These are phyloP conservation scores for Heliconius melpomene DNA, from an alignment of 1,140 invertebrate species.

Conservation along the genomic window DNA sequence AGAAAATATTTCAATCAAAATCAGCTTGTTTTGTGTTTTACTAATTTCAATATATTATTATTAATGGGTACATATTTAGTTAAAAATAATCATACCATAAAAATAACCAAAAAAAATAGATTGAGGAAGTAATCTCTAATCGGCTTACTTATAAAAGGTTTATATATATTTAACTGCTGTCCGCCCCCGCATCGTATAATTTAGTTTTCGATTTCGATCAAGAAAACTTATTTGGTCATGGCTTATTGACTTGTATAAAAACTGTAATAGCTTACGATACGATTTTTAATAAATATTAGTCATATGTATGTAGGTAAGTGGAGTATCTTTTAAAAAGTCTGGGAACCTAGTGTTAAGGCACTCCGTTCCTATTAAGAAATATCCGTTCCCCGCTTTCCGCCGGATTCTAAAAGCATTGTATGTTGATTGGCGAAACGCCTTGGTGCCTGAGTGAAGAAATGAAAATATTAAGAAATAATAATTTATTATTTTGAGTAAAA, in stretches of 20 bases:
- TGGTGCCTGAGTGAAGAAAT: no score
- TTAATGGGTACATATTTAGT: no score
- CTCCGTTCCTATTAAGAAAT: not conserved
- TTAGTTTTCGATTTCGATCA: slow-evolving; percentile 7
- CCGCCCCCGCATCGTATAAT: not conserved
- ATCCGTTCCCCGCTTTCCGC: not conserved
- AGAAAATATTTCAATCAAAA: no score
- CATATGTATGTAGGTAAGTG: no score
- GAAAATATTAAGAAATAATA: no score
- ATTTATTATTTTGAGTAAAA: no score
- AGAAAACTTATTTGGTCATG: not conserved
- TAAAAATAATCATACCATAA: no score
- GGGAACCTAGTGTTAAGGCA: not conserved
- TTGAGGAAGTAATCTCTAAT: not conserved
- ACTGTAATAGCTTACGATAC: not conserved
- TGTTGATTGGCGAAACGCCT: no score
- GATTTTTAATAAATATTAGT: no score
- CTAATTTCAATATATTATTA: no score
- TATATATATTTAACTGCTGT: not conserved
- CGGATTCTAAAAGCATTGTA: not conserved
- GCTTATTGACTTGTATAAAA: slow-evolving; percentile 7
- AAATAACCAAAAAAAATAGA: not conserved
- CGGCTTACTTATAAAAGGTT: not conserved
- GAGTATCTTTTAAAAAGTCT: not conserved
- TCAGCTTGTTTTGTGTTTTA: no score